Evolutionary conservation across 2,113 vertebrate genomes (phyloP).

Genomic region (Saccopteryx leptura): DNA sequence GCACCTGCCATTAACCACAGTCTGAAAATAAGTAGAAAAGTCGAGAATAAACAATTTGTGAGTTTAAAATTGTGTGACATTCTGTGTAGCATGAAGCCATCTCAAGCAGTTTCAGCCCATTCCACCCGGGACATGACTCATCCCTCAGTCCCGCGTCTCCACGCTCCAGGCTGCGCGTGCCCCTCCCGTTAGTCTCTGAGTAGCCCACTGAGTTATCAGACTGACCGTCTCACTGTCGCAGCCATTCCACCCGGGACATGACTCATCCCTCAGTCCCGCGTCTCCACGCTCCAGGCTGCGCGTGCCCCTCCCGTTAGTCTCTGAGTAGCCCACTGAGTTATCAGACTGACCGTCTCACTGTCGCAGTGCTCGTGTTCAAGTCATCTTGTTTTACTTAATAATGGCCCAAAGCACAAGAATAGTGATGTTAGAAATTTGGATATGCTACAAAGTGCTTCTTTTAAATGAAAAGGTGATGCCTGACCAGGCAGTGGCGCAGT

Average conservation of each 20-base stretch:
- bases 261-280: too few relatives aligned
- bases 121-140: too few relatives aligned
- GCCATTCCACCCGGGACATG: background rate
- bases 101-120: background rate
- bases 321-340: background rate
- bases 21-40: background rate
- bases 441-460: background rate
- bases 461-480: background rate
- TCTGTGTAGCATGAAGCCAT: background rate
- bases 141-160: too few relatives aligned
- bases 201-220: background rate
- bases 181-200: background rate
- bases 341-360: too few relatives aligned
- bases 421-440: too few relatives aligned
- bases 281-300: too few relatives aligned
- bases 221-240: too few relatives aligned
- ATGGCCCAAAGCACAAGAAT: too few relatives aligned
- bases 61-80: background rate
- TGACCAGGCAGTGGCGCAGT: too few relatives aligned
- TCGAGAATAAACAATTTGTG: background rate
- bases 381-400: too few relatives aligned
- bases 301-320: too few relatives aligned
- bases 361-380: too few relatives aligned
- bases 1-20: background rate
- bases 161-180: background rate